Evolutionary conservation across 2,888 invertebrate genomes (phyloP).

Genomic region (Drosophila borborema): DNA sequence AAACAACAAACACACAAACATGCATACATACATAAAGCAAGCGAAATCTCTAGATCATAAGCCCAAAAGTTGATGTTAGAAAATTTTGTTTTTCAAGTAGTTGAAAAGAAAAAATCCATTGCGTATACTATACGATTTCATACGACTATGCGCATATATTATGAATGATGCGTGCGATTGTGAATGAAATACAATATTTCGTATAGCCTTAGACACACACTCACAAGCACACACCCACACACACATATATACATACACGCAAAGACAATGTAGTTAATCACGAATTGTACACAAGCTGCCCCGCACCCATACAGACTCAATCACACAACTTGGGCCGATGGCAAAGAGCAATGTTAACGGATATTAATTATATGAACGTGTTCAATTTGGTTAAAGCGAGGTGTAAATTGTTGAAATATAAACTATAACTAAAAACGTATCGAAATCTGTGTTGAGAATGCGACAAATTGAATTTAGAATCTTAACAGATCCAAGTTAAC

Average conservation of each 20-base stretch:
- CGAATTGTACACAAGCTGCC: constrained; percentile 32
- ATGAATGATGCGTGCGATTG: constrained; percentile 12
- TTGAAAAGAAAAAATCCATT: constrained; percentile 12
- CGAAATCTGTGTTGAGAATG: background rate
- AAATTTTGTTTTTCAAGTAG: constrained; percentile 29
- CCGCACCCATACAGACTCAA: constrained; percentile 16
- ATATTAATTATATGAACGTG: constrained; percentile 76
- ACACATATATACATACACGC: background rate
- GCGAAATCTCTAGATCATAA: constrained; percentile 78
- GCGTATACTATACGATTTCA: constrained; percentile 13
- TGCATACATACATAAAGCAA: constrained; percentile 37
- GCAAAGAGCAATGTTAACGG: constrained; percentile 65
- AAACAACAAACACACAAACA: constrained; percentile 27
- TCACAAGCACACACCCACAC: constrained; percentile 11
- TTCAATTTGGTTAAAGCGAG: constrained; percentile 67
- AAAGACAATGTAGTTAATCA: constrained; percentile 46
- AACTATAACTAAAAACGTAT: constrained; percentile 35
- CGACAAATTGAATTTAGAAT: no score
- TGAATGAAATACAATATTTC: constrained; percentile 4
- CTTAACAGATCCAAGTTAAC: background rate
- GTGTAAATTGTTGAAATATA: constrained; percentile 78
- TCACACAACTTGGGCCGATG: constrained; percentile 40
- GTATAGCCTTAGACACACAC: constrained; percentile 11
- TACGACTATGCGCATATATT: constrained; percentile 10
- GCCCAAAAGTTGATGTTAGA: constrained; percentile 60